Evolutionary conservation across 1,140 invertebrate genomes (phyloP), one percentile per base, ranked within the genome.

Genomic region (Coelopa frigida): DNA sequence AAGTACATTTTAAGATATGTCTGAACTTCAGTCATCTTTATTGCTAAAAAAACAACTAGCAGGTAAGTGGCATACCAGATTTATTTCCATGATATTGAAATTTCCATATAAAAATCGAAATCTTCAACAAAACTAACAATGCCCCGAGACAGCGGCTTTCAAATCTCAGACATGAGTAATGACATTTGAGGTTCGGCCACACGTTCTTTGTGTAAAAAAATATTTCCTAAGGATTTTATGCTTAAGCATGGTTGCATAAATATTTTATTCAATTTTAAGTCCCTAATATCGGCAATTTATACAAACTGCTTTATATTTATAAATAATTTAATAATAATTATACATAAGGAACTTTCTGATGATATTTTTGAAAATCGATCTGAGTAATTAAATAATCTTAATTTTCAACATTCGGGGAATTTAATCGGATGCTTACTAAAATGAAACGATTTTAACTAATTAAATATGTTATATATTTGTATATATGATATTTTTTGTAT

Each of bases 11-110:
- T 32, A 10, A 36, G 33, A 54, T 49, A 90, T 90, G 88, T 89
- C 88, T 83, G 86, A 90, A 78, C 83, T 86, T 81, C 89, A 93
- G 83, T 93, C 89, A 70, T 85, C 89, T 73, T 84, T 94, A 75
- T 77, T 94, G 77, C 80, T 94, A 76, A 83, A 87, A 77, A 94
- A 93, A 82, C 91, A 94, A 80, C 79, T 94, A 76, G 86, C 88
- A 83, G 90, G 90, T 93, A 82, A 73, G 71, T 39, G n/a, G 17
- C 22, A 17, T 5, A 12, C 5, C n/a, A 38, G 32, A 11, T 18
- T 14, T 11, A 18, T 24, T 18, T 4, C 4, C 18, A 14, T 21
- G 26, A 10, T 24, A 12, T 12, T 42, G 12, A 7, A 12, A 6
- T 2, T 27, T 17, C 26, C 15, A 18, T 20, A 17, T 8, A 10